phyloP scores from a whole-genome alignment of 2,888 invertebrate species.

The Drosophila atripex region DNA sequence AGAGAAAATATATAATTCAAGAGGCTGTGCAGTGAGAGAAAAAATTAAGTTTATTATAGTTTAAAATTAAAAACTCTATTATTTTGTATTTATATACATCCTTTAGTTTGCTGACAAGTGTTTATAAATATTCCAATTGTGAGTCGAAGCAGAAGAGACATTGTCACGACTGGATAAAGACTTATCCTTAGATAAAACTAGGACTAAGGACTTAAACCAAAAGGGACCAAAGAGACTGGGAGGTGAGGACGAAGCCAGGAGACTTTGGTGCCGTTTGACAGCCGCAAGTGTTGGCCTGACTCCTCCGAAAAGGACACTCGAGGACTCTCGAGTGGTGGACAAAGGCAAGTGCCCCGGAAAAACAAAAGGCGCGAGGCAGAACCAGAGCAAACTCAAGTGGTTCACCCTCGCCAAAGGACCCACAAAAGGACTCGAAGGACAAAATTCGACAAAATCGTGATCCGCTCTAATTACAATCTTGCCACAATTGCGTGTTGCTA shows the following conservation, averaged over 20 bases:
- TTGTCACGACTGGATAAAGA: neutral
- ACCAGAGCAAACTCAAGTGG: conserved; percentile 33
- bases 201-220: neutral
- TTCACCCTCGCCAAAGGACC: neutral
- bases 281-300: conserved; percentile 49
- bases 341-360: conserved; percentile 12
- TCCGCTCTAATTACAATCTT: conserved; percentile 50
- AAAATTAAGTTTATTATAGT: neutral
- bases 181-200: neutral
- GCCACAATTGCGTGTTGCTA: conserved; percentile 39
- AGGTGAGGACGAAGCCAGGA: conserved; percentile 25
- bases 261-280: conserved; percentile 45
- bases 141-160: neutral
- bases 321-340: conserved; percentile 19
- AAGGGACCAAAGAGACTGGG: neutral
- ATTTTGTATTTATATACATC: neutral
- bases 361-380: conserved; percentile 31
- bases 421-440: conserved; percentile 3
- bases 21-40: conserved; percentile 3
- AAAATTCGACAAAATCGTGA: conserved; percentile 25
- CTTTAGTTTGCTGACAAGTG: neutral
- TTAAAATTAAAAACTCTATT: neutral
- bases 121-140: conserved; percentile 2
- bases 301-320: conserved; percentile 33
- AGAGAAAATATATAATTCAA: conserved; percentile 21